Base-by-base conservation (phyloP, 2,888 invertebrate species). In the Lithophane ornitopus region DNA sequence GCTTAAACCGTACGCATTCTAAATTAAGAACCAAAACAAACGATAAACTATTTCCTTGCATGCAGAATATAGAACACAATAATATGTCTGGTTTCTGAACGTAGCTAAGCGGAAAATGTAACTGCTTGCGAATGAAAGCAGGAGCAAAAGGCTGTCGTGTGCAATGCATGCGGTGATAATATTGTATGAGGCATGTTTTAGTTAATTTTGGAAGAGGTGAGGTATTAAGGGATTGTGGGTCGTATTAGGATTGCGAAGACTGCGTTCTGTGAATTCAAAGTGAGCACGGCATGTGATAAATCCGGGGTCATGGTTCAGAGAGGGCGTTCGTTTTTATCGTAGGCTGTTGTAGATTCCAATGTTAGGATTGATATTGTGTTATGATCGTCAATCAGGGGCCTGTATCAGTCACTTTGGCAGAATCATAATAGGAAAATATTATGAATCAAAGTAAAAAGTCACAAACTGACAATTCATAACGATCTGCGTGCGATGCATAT, bases 91-190 rank as follows among this genome's bases (percentile, higher is more conserved):
- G 71, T 65, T 70, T 58, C 67, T 74, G 76, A 84, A 74, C 28
- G 70, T 62, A 69, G 76, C 78, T 76, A 74, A 79, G 90, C 89
- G 88, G 85, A 80, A 89, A 89, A 89, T 89, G 87, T 84, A 70
- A 79, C 84, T 82, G 84, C 78, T 88, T 90, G 89, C 87, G 87
- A 87, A 87, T 90, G 92, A 89, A 90, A 79, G 79, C 88, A 76
- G 67, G 22, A 71, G 85, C 87, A 87, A 88, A 89, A 90, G 88
- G 83, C 87, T 89, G 88, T 87, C 90, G 82, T 28, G 19, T 80
- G 80, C 87, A 87, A 54, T 72, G 74, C 61, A 54, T 78, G 74
- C 70, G 71, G 71, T 77, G 77, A 70, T 77, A 84, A 71, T 74
- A 62, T 56, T 80, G 81, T 63, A 62, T 26, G 56, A 44, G 65